Conservation (phyloP, 2,888 invertebrate species). For the Diarsia brunnea region DNA sequence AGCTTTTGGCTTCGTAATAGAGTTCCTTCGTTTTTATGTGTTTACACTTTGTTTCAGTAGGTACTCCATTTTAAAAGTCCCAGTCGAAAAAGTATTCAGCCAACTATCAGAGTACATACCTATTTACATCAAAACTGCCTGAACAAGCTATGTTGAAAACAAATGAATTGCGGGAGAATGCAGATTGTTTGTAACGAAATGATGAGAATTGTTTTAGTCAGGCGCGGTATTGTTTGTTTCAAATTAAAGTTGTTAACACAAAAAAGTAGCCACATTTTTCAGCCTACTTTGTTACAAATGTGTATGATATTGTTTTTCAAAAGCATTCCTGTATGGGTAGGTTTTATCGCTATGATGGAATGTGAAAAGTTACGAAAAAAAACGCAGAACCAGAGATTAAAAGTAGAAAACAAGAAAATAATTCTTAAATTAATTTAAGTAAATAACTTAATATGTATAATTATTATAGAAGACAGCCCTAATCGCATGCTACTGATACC, state of each 20-base stretch:
- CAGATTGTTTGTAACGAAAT: background rate
- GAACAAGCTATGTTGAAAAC: background rate
- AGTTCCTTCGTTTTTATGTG: constrained; percentile 32
- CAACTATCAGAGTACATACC: background rate
- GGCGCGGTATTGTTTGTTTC: background rate
- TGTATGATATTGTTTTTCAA: no score
- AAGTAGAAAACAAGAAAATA: no score
- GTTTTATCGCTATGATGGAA: background rate
- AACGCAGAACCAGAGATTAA: no score
- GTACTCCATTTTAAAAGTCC: background rate
- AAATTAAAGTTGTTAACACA: background rate
- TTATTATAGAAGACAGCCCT: no score
- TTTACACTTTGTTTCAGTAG: constrained; percentile 9
- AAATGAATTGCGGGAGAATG: background rate
- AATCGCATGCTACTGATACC: no score
- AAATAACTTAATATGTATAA: no score
- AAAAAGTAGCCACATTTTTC: background rate
- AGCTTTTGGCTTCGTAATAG: constrained; percentile 49
- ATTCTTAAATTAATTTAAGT: no score
- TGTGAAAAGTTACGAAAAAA: no score
- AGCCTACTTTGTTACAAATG: background rate
- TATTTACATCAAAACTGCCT: background rate
- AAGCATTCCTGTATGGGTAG: no score
- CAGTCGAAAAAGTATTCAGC: background rate
- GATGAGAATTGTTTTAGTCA: background rate